A percentile compares a stretch with the other conserved stretches of the same genome.
These are phyloP conservation scores for Ptilorrhoa leucosticta DNA, from an alignment of 2,113 vertebrate genomes.

Conservation along the genomic window DNA sequence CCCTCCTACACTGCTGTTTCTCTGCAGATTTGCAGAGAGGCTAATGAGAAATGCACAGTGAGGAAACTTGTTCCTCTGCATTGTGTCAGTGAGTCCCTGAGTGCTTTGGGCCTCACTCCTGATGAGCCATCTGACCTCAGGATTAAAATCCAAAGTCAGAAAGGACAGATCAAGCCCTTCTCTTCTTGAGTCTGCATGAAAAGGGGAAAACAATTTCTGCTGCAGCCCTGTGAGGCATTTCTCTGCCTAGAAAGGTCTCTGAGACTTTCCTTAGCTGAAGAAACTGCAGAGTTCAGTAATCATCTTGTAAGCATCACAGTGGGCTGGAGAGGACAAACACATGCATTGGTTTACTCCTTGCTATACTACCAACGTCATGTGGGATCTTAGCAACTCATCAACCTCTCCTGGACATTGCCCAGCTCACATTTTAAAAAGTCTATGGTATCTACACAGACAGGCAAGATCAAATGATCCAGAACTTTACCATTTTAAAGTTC, in stretches of 20 bases:
- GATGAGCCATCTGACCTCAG: not conserved
- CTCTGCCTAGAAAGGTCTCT: not conserved
- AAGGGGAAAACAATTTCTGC: not conserved
- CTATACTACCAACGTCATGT: not conserved
- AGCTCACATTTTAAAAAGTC: not conserved
- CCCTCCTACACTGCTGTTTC: not conserved
- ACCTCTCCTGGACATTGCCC: not conserved
- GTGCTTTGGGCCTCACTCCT: not conserved
- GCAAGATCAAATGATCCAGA: not conserved
- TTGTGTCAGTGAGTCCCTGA: not conserved
- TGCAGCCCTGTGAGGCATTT: not conserved
- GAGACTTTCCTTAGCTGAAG: not conserved
- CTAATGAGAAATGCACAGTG: not conserved
- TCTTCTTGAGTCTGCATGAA: not conserved
- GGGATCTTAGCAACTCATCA: not conserved
- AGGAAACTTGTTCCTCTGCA: not conserved
- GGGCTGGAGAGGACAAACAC: not conserved
- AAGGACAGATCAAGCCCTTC: not conserved
- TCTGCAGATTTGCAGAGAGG: not conserved
- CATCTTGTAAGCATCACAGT: not conserved
- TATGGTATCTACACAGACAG: not conserved
- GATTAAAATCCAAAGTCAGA: not conserved
- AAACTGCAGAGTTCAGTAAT: not conserved
- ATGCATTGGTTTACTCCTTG: not conserved
- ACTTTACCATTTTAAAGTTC: not conserved